phyloP scores from a whole-genome alignment of 2,888 invertebrate genomes.

The Drosophila limbata region DNA sequence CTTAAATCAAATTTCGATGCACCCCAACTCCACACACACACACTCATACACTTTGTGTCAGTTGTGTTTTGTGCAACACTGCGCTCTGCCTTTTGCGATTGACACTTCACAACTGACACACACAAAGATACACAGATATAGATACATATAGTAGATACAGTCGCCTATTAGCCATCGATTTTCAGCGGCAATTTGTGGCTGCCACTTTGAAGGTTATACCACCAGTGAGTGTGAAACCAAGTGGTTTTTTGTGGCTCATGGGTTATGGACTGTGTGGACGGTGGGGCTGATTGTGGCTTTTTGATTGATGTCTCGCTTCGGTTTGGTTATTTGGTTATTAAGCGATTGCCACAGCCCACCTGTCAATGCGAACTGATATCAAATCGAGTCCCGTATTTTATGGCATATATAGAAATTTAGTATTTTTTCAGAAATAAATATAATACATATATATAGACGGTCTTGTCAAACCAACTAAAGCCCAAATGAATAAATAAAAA shows the following conservation, averaged over 20 bases:
- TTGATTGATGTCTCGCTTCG: conserved; percentile 54
- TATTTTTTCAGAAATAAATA: no score
- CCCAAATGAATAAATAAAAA: no score
- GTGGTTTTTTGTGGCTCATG: conserved; percentile 23
- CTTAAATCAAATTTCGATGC: conserved; percentile 75
- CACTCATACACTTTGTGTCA: conserved; percentile 30
- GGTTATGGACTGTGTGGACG: background rate
- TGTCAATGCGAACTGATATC: conserved; percentile 43
- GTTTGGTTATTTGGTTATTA: conserved; percentile 51
- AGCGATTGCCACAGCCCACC: conserved; percentile 43
- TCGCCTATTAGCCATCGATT: conserved; percentile 77
- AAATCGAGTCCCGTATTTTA: conserved; percentile 12
- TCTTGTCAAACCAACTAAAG: no score
- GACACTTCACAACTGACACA: conserved; percentile 66
- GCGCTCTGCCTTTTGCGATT: conserved; percentile 64
- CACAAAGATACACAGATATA: conserved; percentile 2
- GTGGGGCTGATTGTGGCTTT: conserved; percentile 31
- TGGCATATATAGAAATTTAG: conserved; percentile 14
- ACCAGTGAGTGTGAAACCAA: conserved; percentile 22
- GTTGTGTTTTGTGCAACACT: conserved; percentile 56
- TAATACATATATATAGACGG: no score
- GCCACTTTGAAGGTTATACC: conserved; percentile 66
- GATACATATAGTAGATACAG: conserved; percentile 29
- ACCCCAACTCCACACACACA: conserved; percentile 18
- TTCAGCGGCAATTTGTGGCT: conserved; percentile 70